These are phyloP conservation scores for Lasiurus cinereus DNA, from an alignment of 2,113 vertebrate genomes.

Conservation along the genomic window DNA sequence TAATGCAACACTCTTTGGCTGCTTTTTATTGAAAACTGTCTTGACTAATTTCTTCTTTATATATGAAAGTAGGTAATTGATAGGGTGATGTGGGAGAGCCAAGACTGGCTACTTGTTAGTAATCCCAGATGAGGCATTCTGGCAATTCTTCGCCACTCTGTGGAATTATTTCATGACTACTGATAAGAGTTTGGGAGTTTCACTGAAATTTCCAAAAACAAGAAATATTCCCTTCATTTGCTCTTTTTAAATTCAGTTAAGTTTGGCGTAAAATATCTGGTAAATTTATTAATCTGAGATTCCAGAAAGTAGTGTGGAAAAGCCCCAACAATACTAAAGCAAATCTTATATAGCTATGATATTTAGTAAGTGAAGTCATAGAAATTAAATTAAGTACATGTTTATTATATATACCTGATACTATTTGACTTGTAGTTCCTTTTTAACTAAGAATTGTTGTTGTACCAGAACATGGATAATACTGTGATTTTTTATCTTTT, in stretches of 20 bases:
- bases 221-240: background rate
- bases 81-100: background rate
- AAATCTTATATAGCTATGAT: background rate
- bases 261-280: slow-evolving; percentile 35
- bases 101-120: background rate
- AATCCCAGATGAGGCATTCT: background rate
- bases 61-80: background rate
- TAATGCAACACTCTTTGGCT: background rate
- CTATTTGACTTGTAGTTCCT: background rate
- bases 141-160: background rate
- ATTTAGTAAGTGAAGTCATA: background rate
- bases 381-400: background rate
- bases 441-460: background rate
- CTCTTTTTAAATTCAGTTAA: slow-evolving; percentile 14
- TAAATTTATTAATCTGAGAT: background rate
- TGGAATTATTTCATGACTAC: background rate
- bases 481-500: background rate
- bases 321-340: background rate
- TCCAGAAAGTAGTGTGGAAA: background rate
- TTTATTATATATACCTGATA: background rate
- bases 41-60: background rate
- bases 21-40: background rate
- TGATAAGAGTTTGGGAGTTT: slow-evolving; percentile 9
- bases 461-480: background rate
- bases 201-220: slow-evolving; percentile 45